Percentiles rank a stretch among this genome's conserved stretches.
These are phyloP conservation scores for Agrilus biguttatus DNA, from an alignment of 2,888 invertebrate genomes.

Conservation along the genomic window DNA sequence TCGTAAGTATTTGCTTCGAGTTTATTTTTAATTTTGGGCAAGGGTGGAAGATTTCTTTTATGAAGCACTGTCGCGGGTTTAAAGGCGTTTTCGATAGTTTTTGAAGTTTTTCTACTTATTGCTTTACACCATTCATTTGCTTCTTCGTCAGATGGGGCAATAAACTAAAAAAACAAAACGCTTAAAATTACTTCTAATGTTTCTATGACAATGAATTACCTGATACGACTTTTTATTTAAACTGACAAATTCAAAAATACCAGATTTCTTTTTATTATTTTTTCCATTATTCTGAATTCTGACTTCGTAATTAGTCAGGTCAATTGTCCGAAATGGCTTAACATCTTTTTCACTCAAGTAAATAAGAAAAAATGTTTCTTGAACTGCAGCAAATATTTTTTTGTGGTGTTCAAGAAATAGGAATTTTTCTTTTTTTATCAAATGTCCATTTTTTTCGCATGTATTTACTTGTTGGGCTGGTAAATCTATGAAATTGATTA, in stretches of 20 bases:
- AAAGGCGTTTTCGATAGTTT: neutral
- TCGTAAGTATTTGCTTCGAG: too few species aligned
- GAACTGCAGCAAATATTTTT: slow-evolving; percentile 6
- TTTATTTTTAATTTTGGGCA: neutral
- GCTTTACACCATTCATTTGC: slow-evolving; percentile 10
- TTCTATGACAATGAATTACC: neutral
- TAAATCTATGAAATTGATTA: slow-evolving; percentile 4
- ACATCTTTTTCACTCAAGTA: slow-evolving; percentile 7
- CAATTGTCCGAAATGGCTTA: slow-evolving; percentile 9
- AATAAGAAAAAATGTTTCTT: slow-evolving; percentile 6
- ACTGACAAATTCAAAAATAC: slow-evolving; percentile 5
- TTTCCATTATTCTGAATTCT: slow-evolving; percentile 2
- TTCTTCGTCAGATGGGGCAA: slow-evolving; percentile 9
- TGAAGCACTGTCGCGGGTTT: too few species aligned
- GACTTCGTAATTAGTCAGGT: slow-evolving; percentile 8
- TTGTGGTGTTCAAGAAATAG: slow-evolving; percentile 7
- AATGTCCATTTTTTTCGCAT: slow-evolving; percentile 4
- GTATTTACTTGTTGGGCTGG: slow-evolving; percentile 5
- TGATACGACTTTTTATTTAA: slow-evolving; percentile 3
- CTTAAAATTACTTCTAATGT: neutral
- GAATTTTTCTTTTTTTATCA: slow-evolving; percentile 6
- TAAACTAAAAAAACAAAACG: slow-evolving; percentile 7
- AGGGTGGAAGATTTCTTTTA: slow-evolving; percentile 5
- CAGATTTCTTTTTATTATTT: slow-evolving; percentile 6
- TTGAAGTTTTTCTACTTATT: slow-evolving; percentile 4